Percentiles rank a stretch among this genome's conserved stretches.
Conservation (phyloP, 2,113 vertebrate genomes). For the Strigops habroptila region DNA sequence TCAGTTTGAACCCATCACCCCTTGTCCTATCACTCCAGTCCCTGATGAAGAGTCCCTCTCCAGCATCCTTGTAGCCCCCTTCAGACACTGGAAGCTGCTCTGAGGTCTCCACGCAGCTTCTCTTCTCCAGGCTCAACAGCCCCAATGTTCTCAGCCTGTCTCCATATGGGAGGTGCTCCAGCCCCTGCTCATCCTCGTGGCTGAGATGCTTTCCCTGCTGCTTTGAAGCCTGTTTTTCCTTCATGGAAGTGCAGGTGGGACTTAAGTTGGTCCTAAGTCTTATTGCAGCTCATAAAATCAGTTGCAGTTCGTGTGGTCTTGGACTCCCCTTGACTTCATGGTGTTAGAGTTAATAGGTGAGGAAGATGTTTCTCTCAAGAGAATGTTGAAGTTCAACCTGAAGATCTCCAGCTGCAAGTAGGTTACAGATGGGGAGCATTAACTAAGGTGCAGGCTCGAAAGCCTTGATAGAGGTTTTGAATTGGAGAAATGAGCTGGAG, state of each 20-base stretch:
- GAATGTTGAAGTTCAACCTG: background rate
- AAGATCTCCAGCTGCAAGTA: background rate
- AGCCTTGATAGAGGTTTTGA: background rate
- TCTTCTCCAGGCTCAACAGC: background rate
- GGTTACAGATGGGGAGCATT: background rate
- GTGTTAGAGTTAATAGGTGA: background rate
- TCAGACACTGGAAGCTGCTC: background rate
- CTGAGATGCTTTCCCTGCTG: background rate
- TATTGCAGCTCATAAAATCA: background rate
- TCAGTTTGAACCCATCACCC: no score
- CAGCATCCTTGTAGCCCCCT: no score
- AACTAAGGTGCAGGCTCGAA: background rate
- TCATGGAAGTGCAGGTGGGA: background rate
- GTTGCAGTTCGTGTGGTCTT: background rate
- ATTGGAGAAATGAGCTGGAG: background rate
- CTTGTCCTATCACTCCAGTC: no score
- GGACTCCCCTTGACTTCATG: background rate
- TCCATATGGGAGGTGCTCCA: background rate
- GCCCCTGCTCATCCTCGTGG: accelerated
- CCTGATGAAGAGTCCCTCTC: no score
- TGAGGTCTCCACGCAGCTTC: background rate
- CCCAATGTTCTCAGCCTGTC: background rate
- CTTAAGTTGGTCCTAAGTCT: background rate
- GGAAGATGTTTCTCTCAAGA: background rate
- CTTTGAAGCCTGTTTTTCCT: background rate